Evolutionary conservation across 2,113 vertebrate species (phyloP).

Genomic region (Sylvia atricapilla): DNA sequence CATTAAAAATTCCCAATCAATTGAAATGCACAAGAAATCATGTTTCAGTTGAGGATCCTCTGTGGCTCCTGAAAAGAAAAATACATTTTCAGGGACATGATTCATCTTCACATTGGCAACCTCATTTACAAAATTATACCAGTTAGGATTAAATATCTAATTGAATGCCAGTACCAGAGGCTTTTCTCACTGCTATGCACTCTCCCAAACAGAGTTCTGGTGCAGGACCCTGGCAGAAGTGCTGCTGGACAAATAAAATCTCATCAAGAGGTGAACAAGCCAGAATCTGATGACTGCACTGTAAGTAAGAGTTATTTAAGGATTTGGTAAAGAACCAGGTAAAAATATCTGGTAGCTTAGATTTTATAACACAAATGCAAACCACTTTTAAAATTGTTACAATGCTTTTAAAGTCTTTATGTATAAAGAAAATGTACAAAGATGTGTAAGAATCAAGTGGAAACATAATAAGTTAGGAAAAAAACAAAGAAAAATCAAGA

Average conservation of each 20-base stretch:
- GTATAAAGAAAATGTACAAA: not conserved
- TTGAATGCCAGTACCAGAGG: not conserved
- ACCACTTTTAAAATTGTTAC: not conserved
- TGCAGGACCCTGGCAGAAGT: not conserved
- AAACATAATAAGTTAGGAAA: not conserved
- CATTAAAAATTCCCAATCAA: fast-evolving
- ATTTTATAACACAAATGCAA: not conserved
- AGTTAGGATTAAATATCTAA: not conserved
- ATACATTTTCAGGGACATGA: not conserved
- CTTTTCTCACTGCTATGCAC: not conserved
- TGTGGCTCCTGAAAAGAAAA: not conserved
- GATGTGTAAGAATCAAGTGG: not conserved
- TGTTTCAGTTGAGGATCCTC: not conserved
- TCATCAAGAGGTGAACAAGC: not conserved
- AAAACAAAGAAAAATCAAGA: not conserved
- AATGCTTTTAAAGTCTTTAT: not conserved
- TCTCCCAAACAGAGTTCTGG: not conserved
- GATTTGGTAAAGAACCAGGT: not conserved
- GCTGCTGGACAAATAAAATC: not conserved
- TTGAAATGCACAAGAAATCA: not conserved
- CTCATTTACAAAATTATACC: not conserved
- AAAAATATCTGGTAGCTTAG: not conserved
- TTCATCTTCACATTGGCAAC: not conserved
- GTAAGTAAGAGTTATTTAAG: not conserved
- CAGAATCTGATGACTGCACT: not conserved